Evolutionary conservation across 2,888 invertebrate genomes (phyloP), one percentile per base, ranked within the genome.

Genomic region (Melanostoma mellinum): DNA sequence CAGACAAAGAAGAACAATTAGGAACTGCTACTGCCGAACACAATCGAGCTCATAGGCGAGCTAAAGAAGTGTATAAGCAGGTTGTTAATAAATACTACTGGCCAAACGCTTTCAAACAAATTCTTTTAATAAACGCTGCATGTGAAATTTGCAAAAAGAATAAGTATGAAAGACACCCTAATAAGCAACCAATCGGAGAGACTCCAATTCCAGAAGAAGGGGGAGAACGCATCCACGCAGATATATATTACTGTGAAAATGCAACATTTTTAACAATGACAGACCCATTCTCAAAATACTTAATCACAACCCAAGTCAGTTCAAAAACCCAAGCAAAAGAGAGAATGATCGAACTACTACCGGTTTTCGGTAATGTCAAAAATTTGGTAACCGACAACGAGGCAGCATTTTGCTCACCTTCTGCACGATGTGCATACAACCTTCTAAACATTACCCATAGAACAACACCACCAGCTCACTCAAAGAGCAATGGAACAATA

Each of bases 101-200:
- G 63, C 38, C 48, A 63, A 63, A 30, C 48, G 46, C 36, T 44
- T 48, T 44, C 46, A 63, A 48, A 48, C 46, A 63, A 33, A 36
- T 63, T 3, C 36, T 48, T 8, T 44, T 8, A 63, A 48, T 63
- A 48, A 36, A 36, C 36, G 44, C 63, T 48, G 44, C 46, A 48
- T 63, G 63, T 35, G 48, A 46, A 30, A 63, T 63, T 32, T 63
- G 63, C 35, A 48, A 48, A 63, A 63, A 46, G 46, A 48, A 46
- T 36, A 35, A 63, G 48, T 63, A 63, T 44, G 36, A 63, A 20
- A 63, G 63, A 63, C 46, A 63, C 10, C 36, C 35, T 9, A 48
- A 63, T 63, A 48, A 46, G 33, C 63, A 63, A 46, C 63, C 63
- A 48, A 63, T 48, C 32, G 63, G 63, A 46, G 48, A 63, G 48